phyloP scores from a whole-genome alignment of 2,797 vertebrate genomes.

The Rhodeus uyekii region DNA sequence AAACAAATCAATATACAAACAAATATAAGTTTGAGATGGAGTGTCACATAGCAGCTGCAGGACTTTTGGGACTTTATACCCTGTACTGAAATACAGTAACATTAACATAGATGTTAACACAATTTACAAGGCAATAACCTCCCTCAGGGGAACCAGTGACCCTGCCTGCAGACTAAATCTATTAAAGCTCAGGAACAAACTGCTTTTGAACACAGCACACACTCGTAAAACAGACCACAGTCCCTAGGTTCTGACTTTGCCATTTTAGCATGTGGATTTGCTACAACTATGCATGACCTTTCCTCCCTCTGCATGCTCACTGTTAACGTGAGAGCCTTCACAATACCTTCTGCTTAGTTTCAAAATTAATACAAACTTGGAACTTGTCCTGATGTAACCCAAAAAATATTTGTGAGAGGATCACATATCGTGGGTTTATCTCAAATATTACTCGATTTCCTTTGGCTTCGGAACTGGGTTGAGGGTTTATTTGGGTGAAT shows the following conservation, averaged over 20 bases:
- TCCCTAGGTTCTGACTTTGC: neutral
- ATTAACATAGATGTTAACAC: constrained; percentile 65
- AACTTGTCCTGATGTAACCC: constrained; percentile 43
- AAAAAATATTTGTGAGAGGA: constrained; percentile 46
- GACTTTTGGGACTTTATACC: constrained; percentile 56
- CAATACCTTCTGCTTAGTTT: constrained; percentile 16
- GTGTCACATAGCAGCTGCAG: constrained; percentile 30
- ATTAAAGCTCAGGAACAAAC: constrained; percentile 55
- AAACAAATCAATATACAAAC: constrained; percentile 37
- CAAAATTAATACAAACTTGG: constrained; percentile 42
- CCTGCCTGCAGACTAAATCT: constrained; percentile 62
- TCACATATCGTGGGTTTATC: constrained; percentile 36
- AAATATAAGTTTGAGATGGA: constrained; percentile 26
- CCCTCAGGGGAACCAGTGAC: constrained; percentile 61
- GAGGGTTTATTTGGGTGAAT: constrained; percentile 34
- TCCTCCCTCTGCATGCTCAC: neutral
- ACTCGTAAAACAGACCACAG: constrained; percentile 28
- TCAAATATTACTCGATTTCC: constrained; percentile 32
- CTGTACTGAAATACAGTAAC: constrained; percentile 51
- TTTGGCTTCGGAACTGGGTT: constrained; percentile 23
- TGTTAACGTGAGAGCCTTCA: neutral
- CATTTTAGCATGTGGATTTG: neutral
- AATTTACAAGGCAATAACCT: constrained; percentile 68
- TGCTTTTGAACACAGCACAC: constrained; percentile 36
- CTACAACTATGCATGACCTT: constrained; percentile 23